Base-by-base conservation (phyloP, 2,113 vertebrate species). In the Leucosticte australis region DNA sequence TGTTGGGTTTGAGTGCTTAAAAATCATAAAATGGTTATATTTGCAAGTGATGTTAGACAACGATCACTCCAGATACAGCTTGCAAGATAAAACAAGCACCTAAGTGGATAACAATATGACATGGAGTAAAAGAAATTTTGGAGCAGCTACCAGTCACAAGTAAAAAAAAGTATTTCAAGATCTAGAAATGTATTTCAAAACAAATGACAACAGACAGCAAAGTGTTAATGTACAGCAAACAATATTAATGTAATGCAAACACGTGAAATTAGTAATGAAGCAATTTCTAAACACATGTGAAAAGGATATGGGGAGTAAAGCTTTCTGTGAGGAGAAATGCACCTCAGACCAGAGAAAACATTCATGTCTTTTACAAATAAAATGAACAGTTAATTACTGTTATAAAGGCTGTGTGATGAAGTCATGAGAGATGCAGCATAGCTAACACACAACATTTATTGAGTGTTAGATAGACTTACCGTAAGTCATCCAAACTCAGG, bases 401-500 rank as follows among this genome's bases (percentile, higher is more conserved):
- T 92, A 95, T 15, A 97, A 98, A 96, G 94, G 91, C 86, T 98
- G 68, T 69, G 89, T 77, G 86, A 94, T 97, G 65, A 75, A 90
- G 69, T 77, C 57, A 95, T 88, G 90, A 95, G n/a, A 94, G 87
- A 92, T 96, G 90, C 92, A 97, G 81, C 42, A 8, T 23, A 59
- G 33, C 92, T 97, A 96, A 93, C 69, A 94, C 63, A 85, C 76
- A 98, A 97, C 97, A 98, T 95, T 83, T 95, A 96, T 83, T 68
- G 96, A 98, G 98, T 97, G 97, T 97, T 90, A 91, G 80, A 93
- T 84, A 89, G 97, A 99, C 99, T 99, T 98, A 99, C 99, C 98
- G 98, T 90, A 98, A 98, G 86, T 99, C 99, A 95, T 99, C 99
- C 98, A 99, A 97, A 98, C 97, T 98, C 98, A 99, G 98, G 98